Evolutionary conservation across 2,797 vertebrate species (phyloP).

Genomic region (Spondyliosoma cantharus): DNA sequence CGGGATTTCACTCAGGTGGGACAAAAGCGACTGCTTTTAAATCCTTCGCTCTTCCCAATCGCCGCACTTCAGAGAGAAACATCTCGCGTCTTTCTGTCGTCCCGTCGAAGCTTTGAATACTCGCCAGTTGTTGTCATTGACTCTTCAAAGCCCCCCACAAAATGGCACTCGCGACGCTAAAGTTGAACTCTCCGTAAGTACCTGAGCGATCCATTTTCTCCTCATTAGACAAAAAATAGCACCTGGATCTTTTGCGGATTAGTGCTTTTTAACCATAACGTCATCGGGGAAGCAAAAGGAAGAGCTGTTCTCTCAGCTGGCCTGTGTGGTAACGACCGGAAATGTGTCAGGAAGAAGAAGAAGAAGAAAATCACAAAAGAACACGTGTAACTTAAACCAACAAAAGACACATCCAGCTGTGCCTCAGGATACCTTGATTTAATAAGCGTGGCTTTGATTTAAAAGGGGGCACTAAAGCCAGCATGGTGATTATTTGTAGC

Average conservation of each 20-base stretch:
- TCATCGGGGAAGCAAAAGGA: neutral
- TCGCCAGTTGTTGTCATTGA: too few relatives aligned
- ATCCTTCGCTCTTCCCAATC: too few relatives aligned
- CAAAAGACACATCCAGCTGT: neutral
- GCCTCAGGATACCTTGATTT: neutral
- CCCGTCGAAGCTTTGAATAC: too few relatives aligned
- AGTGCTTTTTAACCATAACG: constrained; percentile 22
- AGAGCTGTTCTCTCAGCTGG: neutral
- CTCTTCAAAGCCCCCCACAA: too few relatives aligned
- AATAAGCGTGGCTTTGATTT: constrained; percentile 35
- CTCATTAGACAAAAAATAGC: neutral
- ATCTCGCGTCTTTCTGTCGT: too few relatives aligned
- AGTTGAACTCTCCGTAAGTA: too few relatives aligned
- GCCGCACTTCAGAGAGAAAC: too few relatives aligned
- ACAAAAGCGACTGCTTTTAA: too few relatives aligned
- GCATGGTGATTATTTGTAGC: constrained; percentile 17
- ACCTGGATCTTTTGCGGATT: constrained; percentile 7
- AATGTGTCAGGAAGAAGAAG: neutral
- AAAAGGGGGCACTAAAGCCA: neutral
- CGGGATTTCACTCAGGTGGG: too few relatives aligned
- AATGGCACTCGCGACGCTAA: too few relatives aligned
- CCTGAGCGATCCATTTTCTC: too few relatives aligned
- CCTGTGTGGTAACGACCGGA: constrained; percentile 12
- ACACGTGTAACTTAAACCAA: neutral
- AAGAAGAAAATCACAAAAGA: neutral